Evolutionary conservation across 2,888 invertebrate genomes (phyloP), one percentile per base, ranked within the genome.

Genomic region (Ctena decussata): DNA sequence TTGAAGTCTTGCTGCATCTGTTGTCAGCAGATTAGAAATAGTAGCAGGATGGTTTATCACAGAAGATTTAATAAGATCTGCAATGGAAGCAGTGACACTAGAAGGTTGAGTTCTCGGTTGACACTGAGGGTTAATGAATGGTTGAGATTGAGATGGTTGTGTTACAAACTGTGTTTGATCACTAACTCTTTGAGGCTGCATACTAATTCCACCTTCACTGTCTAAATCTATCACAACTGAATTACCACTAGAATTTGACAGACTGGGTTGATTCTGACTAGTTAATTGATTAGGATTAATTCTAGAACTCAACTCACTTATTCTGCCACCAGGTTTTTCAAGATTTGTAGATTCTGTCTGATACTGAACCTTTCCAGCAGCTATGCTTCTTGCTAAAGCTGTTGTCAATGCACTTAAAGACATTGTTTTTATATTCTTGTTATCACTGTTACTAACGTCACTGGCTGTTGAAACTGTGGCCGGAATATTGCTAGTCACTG

Each of bases 381-480:
- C 65, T 35, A 65, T 32, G 35, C 35, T 65, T 21, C 65, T 65
- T 35, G 65, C 65, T 35, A 65, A 35, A 65, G 65, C 65, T 35
- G 65, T 65, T 30, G 65, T 65, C 21, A 65, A 65, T 35, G 65
- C 65, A 65, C 65, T 65, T 35, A 65, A 18, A 35, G 65, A 65
- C 30, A 65, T 30, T 3, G 27, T 65, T 30, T 65, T 65, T 35
- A 12, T 5, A 24, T 3, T 21, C 21, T 35, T 11, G 18, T 21
- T 65, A 18, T 3, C 65, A 35, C 35, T 21, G 15, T 1, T 35
- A 35, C 18, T 65, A 6, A 57, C 5, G 5, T 21, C 8, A 27
- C 11, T 24, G 11, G 27, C 21, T 12, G 30, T 21, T 30, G 21
- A 32, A 35, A 65, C 65, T 21, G 35, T 5, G 5, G 35, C 24